Base-by-base conservation (phyloP, 1,140 invertebrate genomes). In the Zaprionus africanus region DNA sequence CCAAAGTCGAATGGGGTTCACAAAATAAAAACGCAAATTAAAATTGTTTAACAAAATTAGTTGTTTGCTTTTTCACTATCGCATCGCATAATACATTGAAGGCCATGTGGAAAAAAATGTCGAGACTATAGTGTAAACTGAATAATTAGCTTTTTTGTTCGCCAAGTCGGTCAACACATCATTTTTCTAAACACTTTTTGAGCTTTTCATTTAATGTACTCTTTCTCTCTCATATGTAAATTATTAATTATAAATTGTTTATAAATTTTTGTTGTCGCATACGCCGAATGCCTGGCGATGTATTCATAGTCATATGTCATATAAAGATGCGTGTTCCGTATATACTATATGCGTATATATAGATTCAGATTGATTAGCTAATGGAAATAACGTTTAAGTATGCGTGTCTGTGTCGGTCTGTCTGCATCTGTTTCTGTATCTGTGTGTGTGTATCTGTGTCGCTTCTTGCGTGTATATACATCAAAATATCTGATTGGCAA, bases 401-500 rank as follows among this genome's bases (percentile, higher is more conserved):
- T 73, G 28, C 51, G 43, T 67, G 53, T 69, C 28, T 49, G 53
- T 70, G 43, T 65, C 4, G 68, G n/a, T 64, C 59, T 78, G 26
- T 69, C n/a, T 60, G 53, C 36, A 9, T 62, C 15, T 70, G 36
- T 66, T 5, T 69, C 38, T 78, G 60, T 64, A 28, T 75, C 5
- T 41, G 38, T 66, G 26, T 68, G 17, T 46, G 38, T 70, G 56
- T 68, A 4, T 69, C 12, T 13, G 46, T 51, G 46, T 51, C 11
- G 46, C 46, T 12, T 51, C 19, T 51, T 22, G 17, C 71, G 58
- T 83, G 38, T 83, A 83, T 80, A 87, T 90, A 87, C 84, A 87
- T 88, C 85, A 75, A 87, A 84, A 87, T 81, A 84, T 88, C 76
- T 83, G 36, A 77, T 73, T 72, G 46, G 46, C 46, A 76, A 74